phyloP scores from a whole-genome alignment of 2,888 invertebrate genomes.

The Nemotelus pantherinus region DNA sequence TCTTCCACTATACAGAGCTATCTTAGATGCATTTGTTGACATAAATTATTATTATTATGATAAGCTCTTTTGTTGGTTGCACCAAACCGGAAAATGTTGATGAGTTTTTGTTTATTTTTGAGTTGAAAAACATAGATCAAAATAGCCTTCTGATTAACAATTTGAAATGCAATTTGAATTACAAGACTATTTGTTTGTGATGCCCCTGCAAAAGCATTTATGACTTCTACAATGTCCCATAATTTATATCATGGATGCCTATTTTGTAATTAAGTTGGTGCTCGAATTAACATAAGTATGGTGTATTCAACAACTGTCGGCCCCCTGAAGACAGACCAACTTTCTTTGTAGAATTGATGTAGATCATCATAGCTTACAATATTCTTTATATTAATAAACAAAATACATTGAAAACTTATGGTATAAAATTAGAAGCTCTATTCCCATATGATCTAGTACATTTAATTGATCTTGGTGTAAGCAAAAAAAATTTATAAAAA shows the following conservation, averaged over 20 bases:
- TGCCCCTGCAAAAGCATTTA: no score
- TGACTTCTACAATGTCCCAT: no score
- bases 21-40: background rate
- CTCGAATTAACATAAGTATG: slow-evolving; percentile 3
- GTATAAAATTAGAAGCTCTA: slow-evolving; percentile 3
- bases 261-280: background rate
- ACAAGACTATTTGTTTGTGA: background rate
- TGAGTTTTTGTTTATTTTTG: slow-evolving; percentile 1
- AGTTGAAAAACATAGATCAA: background rate
- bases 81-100: slow-evolving; percentile 3
- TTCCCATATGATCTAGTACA: background rate
- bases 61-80: background rate
- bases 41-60: background rate
- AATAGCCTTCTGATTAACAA: background rate
- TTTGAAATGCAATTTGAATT: background rate
- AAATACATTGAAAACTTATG: background rate
- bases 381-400: no score
- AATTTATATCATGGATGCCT: no score
- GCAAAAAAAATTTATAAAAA: no score
- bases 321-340: background rate
- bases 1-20: background rate
- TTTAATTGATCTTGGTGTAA: no score
- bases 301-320: background rate
- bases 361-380: slow-evolving; percentile 22
- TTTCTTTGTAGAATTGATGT: slow-evolving; percentile 12